Base-by-base conservation (phyloP, 2,888 invertebrate species). In the Drosophila barbarae region DNA sequence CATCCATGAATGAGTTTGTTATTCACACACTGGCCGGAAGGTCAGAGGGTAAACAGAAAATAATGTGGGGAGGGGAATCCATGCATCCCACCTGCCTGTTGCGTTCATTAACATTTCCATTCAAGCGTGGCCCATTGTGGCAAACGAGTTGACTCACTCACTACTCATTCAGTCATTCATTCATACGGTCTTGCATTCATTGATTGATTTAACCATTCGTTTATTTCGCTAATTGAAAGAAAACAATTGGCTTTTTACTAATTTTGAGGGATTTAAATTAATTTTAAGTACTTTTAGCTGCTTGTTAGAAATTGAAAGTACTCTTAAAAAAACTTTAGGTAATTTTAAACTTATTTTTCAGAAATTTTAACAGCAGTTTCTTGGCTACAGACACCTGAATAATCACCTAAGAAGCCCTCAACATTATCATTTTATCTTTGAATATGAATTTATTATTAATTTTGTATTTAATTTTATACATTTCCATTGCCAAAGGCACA, bases 81-180 rank as follows among this genome's bases (percentile, higher is more conserved):
- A 61, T 46, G 2, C 26, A 23, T 26, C 7, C 26, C 54, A 54
- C 47, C 55, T 30, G 36, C 30, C 10, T 10, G 18, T n/a, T 5
- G 28, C 53, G 47, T 47, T 65, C 54, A 64, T 64, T 52, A 60
- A 34, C 60, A 47, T 52, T 47, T 46, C 28, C 60, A 60, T 64
- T 60, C 51, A 59, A 38, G 36, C 44, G 44, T 51, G 34, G 26
- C 28, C 52, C 21, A 23, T 49, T 42, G 55, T 13, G 28, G 12
- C 10, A 10, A 55, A 30, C 41, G 32, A 59, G 44, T 32, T 39
- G 42, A 42, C 42, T 42, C 26, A 42, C 26, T 39, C 34, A 49
- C 35, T 39, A 42, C 36, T 28, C 49, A 46, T 21, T 18, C 18
- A 26, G 2, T 12, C 23, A 26, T 39, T 39, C 34, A 49, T 49